A percentile compares a stretch with the other conserved stretches of the same genome.
These are phyloP conservation scores for Mesaphorura yosii DNA, from an alignment of 1,140 invertebrate genomes.

Conservation along the genomic window DNA sequence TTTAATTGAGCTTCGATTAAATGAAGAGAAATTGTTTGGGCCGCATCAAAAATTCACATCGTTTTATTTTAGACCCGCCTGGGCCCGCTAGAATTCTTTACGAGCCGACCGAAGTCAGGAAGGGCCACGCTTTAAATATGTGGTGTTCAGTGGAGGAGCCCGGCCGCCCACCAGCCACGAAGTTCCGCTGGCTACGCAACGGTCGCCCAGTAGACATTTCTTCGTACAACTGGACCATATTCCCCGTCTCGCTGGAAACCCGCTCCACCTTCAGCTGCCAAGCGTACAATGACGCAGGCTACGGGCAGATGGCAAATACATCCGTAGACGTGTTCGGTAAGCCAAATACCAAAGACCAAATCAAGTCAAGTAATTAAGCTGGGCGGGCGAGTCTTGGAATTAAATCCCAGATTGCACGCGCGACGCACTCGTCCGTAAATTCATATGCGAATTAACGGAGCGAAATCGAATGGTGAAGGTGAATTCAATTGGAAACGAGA, in stretches of 20 bases:
- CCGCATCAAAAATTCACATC: neutral
- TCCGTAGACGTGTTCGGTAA: conserved; percentile 66
- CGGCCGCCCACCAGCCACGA: conserved; percentile 59
- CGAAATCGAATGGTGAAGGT: too few species aligned
- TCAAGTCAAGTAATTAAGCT: too few species aligned
- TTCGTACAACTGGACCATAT: conserved; percentile 59
- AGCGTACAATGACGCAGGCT: conserved; percentile 67
- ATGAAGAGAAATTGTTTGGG: neutral
- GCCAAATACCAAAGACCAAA: too few species aligned
- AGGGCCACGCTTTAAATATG: conserved; percentile 61
- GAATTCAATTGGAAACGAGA: too few species aligned
- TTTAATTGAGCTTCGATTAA: neutral
- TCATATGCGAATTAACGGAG: too few species aligned
- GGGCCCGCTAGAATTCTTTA: conserved; percentile 57
- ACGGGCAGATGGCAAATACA: conserved; percentile 55
- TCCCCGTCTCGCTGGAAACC: conserved; percentile 65
- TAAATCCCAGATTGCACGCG: too few species aligned
- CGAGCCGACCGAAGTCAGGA: conserved; percentile 60
- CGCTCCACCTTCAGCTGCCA: conserved; percentile 76
- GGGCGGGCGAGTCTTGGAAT: too few species aligned
- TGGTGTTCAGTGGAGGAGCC: conserved; percentile 67
- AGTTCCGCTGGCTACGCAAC: conserved; percentile 66
- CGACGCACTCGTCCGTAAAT: too few species aligned
- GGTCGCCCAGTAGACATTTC: conserved; percentile 56
- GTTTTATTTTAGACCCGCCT: conserved; percentile 50